These are phyloP conservation scores for Cheilosia scutellata DNA, from an alignment of 2,888 invertebrate genomes.

Conservation along the genomic window DNA sequence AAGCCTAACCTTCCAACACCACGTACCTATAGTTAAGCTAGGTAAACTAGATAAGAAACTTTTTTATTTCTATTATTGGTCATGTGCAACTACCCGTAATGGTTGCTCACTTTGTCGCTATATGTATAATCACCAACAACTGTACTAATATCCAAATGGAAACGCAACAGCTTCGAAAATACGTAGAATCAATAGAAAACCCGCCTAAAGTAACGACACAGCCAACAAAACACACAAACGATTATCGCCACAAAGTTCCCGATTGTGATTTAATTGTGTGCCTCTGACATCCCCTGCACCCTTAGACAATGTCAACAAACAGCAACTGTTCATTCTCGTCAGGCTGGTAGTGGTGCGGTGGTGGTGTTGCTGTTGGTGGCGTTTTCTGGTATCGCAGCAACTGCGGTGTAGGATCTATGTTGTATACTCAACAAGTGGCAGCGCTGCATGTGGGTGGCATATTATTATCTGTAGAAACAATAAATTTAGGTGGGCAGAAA, in stretches of 20 bases:
- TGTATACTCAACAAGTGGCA: conserved; percentile 64
- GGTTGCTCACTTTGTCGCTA: background rate
- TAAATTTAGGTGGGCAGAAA: conserved; percentile 31
- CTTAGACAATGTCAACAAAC: conserved; percentile 51
- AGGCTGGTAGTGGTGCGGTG: background rate
- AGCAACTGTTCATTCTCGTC: conserved; percentile 27
- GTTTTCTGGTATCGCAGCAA: conserved; percentile 18
- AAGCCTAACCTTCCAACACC: conserved; percentile 48
- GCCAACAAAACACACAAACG: conserved; percentile 49
- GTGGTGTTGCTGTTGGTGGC: background rate
- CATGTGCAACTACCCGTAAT: conserved; percentile 39
- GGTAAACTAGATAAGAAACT: conserved; percentile 58
- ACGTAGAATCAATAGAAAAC: conserved; percentile 63
- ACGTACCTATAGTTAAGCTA: conserved; percentile 23
- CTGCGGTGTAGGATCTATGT: conserved; percentile 21
- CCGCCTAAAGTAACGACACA: conserved; percentile 53
- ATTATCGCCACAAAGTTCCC: conserved; percentile 67
- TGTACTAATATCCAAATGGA: conserved; percentile 58
- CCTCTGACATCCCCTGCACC: conserved; percentile 25
- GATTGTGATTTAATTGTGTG: conserved; percentile 73
- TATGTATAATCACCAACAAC: conserved; percentile 48
- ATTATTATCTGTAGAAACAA: conserved; percentile 51
- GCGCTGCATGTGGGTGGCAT: conserved; percentile 59
- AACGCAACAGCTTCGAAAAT: conserved; percentile 49
- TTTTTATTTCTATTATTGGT: conserved; percentile 7